phyloP scores from a whole-genome alignment of 23 tunicate species.

The Ascidia mentula region DNA sequence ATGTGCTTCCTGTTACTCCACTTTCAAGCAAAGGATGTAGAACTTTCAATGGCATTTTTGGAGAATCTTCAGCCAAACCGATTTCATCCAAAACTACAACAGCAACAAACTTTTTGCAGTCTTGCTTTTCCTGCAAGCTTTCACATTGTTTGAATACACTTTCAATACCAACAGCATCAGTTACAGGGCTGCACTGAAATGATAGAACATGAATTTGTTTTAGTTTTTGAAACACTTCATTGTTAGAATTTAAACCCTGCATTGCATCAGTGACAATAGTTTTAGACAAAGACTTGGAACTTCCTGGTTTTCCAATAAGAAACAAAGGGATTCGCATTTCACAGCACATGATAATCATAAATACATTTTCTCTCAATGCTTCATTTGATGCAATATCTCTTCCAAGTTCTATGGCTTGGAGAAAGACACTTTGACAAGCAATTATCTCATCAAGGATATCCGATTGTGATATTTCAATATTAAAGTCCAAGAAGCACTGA shows the following conservation, averaged over 20 bases:
- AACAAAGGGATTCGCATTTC: slow-evolving; percentile 83
- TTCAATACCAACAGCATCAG: slow-evolving; percentile 77
- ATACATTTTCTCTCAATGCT: slow-evolving; percentile 68
- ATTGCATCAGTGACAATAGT: slow-evolving; percentile 68
- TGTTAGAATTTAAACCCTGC: slow-evolving; percentile 52
- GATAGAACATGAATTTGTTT: slow-evolving; percentile 64
- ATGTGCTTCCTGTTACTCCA: slow-evolving; percentile 14
- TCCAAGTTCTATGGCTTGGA: slow-evolving; percentile 35
- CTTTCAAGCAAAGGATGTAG: slow-evolving; percentile 74
- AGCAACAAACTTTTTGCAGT: slow-evolving; percentile 39
- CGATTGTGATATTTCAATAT: background rate
- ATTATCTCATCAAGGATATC: slow-evolving; percentile 33
- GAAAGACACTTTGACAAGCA: slow-evolving; percentile 51
- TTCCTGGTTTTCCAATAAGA: slow-evolving; percentile 82
- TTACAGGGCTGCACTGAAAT: slow-evolving; percentile 76
- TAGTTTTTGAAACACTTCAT: slow-evolving; percentile 36
- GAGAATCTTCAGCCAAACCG: slow-evolving; percentile 82
- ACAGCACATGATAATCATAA: slow-evolving; percentile 76
- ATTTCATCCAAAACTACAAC: slow-evolving; percentile 80
- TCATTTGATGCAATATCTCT: slow-evolving; percentile 76
- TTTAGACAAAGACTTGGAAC: slow-evolving; percentile 85
- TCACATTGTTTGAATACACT: slow-evolving; percentile 62
- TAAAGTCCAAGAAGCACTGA: background rate
- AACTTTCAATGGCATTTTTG: slow-evolving; percentile 80
- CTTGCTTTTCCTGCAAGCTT: slow-evolving; percentile 36